Evolutionary conservation across 2,113 vertebrate genomes (phyloP).

Genomic region (Spea bombifrons): DNA sequence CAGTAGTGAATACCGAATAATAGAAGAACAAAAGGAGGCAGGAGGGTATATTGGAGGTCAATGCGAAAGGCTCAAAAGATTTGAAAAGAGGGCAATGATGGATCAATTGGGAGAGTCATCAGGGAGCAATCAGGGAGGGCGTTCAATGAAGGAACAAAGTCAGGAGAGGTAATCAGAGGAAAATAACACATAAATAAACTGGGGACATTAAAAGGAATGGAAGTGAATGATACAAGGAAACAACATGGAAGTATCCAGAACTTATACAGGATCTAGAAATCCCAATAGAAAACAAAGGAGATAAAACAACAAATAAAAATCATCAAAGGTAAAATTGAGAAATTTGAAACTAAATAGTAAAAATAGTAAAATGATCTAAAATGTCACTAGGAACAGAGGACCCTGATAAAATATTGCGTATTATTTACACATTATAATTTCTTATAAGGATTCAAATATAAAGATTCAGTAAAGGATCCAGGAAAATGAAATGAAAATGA

Average conservation of each 20-base stretch:
- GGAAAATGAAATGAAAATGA: no score
- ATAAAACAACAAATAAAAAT: no score
- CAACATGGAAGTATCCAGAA: not conserved
- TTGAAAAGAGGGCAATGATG: conserved; percentile 12
- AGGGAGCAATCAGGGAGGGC: not conserved
- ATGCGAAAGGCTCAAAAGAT: not conserved
- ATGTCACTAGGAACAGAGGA: no score
- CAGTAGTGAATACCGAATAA: not conserved
- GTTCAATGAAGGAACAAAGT: not conserved
- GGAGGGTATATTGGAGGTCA: not conserved
- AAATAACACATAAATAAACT: not conserved
- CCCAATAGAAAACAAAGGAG: not conserved
- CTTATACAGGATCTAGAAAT: not conserved
- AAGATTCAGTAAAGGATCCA: no score
- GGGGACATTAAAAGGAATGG: not conserved
- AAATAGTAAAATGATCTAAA: no score
- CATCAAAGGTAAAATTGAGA: no score
- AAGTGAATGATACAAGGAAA: not conserved
- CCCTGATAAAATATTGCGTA: no score
- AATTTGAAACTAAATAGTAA: no score
- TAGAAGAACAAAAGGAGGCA: conserved; percentile 6
- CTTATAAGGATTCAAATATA: no score
- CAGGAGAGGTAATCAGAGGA: not conserved
- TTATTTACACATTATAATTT: no score
- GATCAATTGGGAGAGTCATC: conserved; percentile 7